phyloP scores from a whole-genome alignment of 2,113 vertebrate genomes.

The Myrmecobius fasciatus region DNA sequence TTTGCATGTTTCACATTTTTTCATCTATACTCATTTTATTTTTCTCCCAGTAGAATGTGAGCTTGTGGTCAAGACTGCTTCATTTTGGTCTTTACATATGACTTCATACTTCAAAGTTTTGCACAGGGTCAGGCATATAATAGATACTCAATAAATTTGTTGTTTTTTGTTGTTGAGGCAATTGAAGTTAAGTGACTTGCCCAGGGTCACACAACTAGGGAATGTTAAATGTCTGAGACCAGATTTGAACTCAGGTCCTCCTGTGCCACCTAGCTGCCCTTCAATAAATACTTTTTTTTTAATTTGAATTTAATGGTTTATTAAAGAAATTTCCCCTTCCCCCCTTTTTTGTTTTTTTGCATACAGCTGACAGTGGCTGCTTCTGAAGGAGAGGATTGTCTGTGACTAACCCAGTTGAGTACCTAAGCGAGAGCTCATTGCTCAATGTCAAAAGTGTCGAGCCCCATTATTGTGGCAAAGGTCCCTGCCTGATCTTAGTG shows the following conservation, averaged over 20 bases:
- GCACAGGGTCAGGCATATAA: not conserved
- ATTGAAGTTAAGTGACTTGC: too few relatives aligned
- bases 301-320: not conserved
- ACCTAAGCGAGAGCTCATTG: not conserved
- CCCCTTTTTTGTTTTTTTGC: not conserved
- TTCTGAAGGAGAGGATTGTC: not conserved
- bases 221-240: too few relatives aligned
- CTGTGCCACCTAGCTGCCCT: too few relatives aligned
- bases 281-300: too few relatives aligned
- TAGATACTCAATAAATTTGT: not conserved
- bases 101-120: not conserved
- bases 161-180: too few relatives aligned
- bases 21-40: not conserved
- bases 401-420: not conserved
- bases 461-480: not conserved
- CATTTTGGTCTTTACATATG: not conserved
- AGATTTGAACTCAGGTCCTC: too few relatives aligned
- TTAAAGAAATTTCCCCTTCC: not conserved
- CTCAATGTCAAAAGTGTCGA: not conserved
- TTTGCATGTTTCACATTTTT: not conserved
- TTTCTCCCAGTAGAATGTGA: not conserved
- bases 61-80: not conserved
- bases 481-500: not conserved
- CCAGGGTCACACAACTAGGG: too few relatives aligned
- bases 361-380: not conserved